phyloP scores from a whole-genome alignment of 2,888 invertebrate species.

The Melinopterus prodromus region DNA sequence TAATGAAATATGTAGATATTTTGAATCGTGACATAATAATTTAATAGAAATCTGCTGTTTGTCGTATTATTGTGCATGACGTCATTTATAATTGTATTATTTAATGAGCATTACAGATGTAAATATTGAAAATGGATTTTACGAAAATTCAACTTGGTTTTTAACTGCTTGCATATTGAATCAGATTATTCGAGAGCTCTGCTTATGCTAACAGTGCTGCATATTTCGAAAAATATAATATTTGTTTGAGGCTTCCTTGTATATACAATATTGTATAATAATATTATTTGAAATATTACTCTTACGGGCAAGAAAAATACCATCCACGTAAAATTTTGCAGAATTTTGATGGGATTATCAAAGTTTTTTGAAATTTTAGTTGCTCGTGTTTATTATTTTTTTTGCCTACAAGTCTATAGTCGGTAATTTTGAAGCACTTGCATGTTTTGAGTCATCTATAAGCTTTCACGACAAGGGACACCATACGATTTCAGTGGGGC shows the following conservation, averaged over 20 bases:
- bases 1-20: too few relatives aligned
- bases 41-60: too few relatives aligned
- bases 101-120: too few relatives aligned
- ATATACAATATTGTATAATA: conserved; percentile 16
- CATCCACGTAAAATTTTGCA: too few relatives aligned
- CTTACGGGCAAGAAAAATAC: conserved; percentile 10
- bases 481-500: conserved; percentile 45
- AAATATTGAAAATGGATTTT: too few relatives aligned
- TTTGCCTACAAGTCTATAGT: conserved; percentile 28
- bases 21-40: too few relatives aligned
- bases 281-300: conserved; percentile 35
- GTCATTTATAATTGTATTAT: too few relatives aligned
- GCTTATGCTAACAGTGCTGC: conserved; percentile 41
- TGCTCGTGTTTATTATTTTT: not conserved
- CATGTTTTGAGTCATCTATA: conserved; percentile 38
- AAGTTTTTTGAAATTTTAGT: too few relatives aligned
- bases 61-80: too few relatives aligned
- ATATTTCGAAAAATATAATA: conserved; percentile 33
- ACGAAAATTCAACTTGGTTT: too few relatives aligned
- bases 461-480: conserved; percentile 43
- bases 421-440: conserved; percentile 43
- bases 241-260: conserved; percentile 18
- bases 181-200: conserved; percentile 23
- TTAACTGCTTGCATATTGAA: not conserved
- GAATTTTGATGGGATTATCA: too few relatives aligned